Conservation (phyloP, 2,797 vertebrate genomes). For the Catostomus latipinnis region DNA sequence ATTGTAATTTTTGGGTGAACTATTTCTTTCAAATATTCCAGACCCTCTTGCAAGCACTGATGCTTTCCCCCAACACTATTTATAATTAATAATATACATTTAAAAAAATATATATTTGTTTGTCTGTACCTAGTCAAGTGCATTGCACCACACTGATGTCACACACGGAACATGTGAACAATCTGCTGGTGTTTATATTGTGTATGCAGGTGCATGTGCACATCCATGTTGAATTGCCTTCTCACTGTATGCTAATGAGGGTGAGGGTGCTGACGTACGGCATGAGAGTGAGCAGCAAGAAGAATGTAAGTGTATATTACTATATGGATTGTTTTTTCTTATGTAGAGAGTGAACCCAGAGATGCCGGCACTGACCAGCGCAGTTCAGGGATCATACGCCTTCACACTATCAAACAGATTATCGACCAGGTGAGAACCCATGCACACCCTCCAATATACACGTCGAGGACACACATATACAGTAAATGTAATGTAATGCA, state of each 20-base stretch:
- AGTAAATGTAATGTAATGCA: conserved; percentile 28
- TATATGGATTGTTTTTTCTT: conserved; percentile 32
- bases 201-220: conserved; percentile 59
- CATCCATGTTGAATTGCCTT: conserved; percentile 50
- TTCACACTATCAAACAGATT: conserved; percentile 98
- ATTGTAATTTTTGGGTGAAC: too few species aligned
- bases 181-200: conserved; percentile 51
- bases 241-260: conserved; percentile 45
- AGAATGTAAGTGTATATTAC: background rate
- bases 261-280: conserved; percentile 62
- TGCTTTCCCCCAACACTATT: conserved; percentile 61
- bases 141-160: conserved; percentile 63
- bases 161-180: conserved; percentile 62
- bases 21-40: background rate
- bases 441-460: background rate
- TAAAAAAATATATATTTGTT: background rate
- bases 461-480: background rate
- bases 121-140: conserved; percentile 63
- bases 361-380: conserved; percentile 96
- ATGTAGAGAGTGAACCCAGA: conserved; percentile 92
- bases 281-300: conserved; percentile 62
- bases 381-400: conserved; percentile 95
- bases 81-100: conserved; percentile 39
- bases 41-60: conserved; percentile 14
- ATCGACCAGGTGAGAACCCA: conserved; percentile 90